Evolutionary conservation across 1,140 invertebrate genomes (phyloP), one percentile per base, ranked within the genome.

Genomic region (Probaryconus sp.): DNA sequence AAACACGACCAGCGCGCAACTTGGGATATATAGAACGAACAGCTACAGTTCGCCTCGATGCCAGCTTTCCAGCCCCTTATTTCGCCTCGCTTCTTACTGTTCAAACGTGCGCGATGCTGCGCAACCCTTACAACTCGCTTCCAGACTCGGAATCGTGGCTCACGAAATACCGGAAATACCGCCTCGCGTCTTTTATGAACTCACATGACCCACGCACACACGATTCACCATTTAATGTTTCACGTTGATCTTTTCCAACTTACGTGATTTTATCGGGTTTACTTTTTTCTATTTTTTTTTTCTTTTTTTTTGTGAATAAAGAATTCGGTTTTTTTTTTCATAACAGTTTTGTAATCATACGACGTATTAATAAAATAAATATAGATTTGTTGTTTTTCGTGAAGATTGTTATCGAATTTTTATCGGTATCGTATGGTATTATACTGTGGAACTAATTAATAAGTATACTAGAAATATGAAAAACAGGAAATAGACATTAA

Each of bases 1-100:
- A 87, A 87, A 86, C 79, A 80, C 81, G 81, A 82, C 79, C 80
- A 84, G 83, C 83, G 80, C 81, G 83, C 81, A 81, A 83, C 68
- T 67, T 69, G 60, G 31, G 56, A 73, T 73, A 67, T 74, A 72
- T 58, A 64, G 42, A 58, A 51, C 51, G 55, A 61, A 58, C 37
- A 50, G 71, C 70, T 71, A 74, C 65, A 67, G 70, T 70, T 71
- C 43, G 70, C 51, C n/a, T 51, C 55, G 38, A 61, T 56, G 48
- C 40, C 67, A 61, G 70, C 70, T n/a, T n/a, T n/a, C n/a, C n/a
- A n/a, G n/a, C n/a, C n/a, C n/a, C n/a, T n/a, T n/a, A n/a, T n/a
- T n/a, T n/a, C n/a, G n/a, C 72, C 61, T 65, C 45, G 67, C 45
- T 51, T 48, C 11, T 55, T 20, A 35, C 68, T 40, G 55, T 56